Evolutionary conservation across 2,888 invertebrate species (phyloP).

Genomic region (Prosapia bicincta): DNA sequence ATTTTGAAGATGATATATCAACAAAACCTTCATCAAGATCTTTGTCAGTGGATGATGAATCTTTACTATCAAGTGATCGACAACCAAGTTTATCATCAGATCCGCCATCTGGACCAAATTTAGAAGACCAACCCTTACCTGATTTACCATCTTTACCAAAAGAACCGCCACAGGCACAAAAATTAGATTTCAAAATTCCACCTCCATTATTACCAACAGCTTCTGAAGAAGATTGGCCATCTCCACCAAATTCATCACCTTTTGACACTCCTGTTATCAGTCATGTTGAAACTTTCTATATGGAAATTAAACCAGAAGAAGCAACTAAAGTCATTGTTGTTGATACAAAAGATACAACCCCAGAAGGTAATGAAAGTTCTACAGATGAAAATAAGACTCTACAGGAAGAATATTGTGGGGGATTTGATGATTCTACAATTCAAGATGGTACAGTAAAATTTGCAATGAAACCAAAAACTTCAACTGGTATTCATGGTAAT

Average conservation of each 20-base stretch:
- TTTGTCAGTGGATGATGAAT: constrained; percentile 80
- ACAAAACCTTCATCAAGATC: constrained; percentile 82
- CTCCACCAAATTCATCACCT: constrained; percentile 64
- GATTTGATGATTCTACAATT: constrained; percentile 36
- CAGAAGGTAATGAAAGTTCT: constrained; percentile 60
- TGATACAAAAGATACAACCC: constrained; percentile 43
- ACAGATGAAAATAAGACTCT: constrained; percentile 64
- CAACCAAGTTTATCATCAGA: constrained; percentile 83
- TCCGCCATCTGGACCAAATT: constrained; percentile 47
- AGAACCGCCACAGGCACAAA: constrained; percentile 28
- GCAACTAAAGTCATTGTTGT: constrained; percentile 70
- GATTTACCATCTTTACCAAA: constrained; percentile 34
- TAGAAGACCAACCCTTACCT: constrained; percentile 36
- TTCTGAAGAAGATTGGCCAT: constrained; percentile 68
- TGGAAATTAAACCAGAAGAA: constrained; percentile 72
- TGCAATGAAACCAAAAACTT: constrained; percentile 74
- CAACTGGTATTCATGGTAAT: constrained; percentile 46
- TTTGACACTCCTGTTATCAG: constrained; percentile 69
- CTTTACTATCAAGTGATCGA: constrained; percentile 77
- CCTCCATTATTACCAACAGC: constrained; percentile 35
- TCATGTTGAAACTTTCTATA: constrained; percentile 75
- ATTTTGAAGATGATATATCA: constrained; percentile 69
- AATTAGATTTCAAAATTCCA: constrained; percentile 35
- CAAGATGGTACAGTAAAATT: constrained; percentile 74
- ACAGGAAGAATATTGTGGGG: constrained; percentile 52